Evolutionary conservation across 1,140 invertebrate species (phyloP).

Genomic region (Procambarus virginalis): DNA sequence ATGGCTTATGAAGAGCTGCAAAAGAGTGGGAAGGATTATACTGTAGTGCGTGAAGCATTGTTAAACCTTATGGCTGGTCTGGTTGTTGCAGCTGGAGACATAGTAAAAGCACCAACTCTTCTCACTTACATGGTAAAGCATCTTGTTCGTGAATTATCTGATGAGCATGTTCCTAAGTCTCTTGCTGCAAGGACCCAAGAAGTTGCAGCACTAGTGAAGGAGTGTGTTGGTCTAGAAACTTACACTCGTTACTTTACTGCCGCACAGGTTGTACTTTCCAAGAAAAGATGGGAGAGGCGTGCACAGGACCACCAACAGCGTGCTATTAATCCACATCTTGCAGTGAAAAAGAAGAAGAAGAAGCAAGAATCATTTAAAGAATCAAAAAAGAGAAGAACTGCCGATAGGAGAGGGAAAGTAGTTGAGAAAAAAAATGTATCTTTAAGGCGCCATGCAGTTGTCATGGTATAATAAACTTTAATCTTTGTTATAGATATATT

Average conservation of each 20-base stretch:
- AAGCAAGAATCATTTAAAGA: slow-evolving; percentile 35
- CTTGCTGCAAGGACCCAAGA: slow-evolving; percentile 43
- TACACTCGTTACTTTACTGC: slow-evolving; percentile 52
- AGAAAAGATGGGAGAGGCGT: slow-evolving; percentile 38
- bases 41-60: slow-evolving; percentile 55
- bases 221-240: slow-evolving; percentile 58
- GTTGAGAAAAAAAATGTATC: slow-evolving; percentile 23
- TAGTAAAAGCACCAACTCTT: slow-evolving; percentile 25
- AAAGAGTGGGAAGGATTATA: slow-evolving; percentile 39
- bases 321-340: slow-evolving; percentile 30
- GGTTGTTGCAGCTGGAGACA: slow-evolving; percentile 40
- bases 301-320: slow-evolving; percentile 34
- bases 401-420: slow-evolving; percentile 41
- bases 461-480: slow-evolving; percentile 1
- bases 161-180: slow-evolving; percentile 44
- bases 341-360: slow-evolving; percentile 43
- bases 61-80: slow-evolving; percentile 70
- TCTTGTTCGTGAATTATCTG: slow-evolving; percentile 59
- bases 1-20: slow-evolving; percentile 64
- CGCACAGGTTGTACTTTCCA: slow-evolving; percentile 35
- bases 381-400: slow-evolving; percentile 40
- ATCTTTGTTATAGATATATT: too few species aligned
- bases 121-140: slow-evolving; percentile 61
- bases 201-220: slow-evolving; percentile 60
- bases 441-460: slow-evolving; percentile 10